Conservation (phyloP, 2,113 vertebrate genomes). For the Pelvicachromis taeniatus region DNA sequence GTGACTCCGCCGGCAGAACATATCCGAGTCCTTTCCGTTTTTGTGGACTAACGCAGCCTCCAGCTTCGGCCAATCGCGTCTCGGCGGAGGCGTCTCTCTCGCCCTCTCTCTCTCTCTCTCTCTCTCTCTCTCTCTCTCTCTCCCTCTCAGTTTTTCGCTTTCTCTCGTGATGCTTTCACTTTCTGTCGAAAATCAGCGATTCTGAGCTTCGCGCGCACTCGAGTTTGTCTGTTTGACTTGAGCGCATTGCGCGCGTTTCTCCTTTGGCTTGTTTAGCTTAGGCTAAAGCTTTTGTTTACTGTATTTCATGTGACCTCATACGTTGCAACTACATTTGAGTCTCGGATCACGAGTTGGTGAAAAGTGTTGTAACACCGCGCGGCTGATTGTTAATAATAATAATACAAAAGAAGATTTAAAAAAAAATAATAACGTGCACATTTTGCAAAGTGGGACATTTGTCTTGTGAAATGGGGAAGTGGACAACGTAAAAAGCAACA, state of each 20-base stretch:
- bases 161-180: constrained; percentile 19
- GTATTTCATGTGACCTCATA: neutral
- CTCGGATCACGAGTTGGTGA: neutral
- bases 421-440: neutral
- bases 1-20: constrained; percentile 37
- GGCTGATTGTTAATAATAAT: neutral
- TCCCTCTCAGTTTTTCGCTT: neutral
- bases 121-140: neutral
- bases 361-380: neutral
- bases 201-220: neutral
- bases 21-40: constrained; percentile 19
- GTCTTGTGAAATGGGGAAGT: neutral
- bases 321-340: neutral
- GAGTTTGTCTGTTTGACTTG: neutral
- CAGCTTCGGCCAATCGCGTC: constrained; percentile 55
- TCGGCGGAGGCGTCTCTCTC: constrained; percentile 10
- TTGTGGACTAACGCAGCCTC: constrained; percentile 25
- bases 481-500: neutral
- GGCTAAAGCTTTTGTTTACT: neutral
- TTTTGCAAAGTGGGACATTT: accelerated
- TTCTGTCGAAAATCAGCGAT: neutral
- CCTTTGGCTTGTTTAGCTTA: neutral
- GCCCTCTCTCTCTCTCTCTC: neutral
- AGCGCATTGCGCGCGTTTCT: neutral
- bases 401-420: neutral